Conservation (phyloP, 2,113 vertebrate genomes). For the Labeo rohita region DNA sequence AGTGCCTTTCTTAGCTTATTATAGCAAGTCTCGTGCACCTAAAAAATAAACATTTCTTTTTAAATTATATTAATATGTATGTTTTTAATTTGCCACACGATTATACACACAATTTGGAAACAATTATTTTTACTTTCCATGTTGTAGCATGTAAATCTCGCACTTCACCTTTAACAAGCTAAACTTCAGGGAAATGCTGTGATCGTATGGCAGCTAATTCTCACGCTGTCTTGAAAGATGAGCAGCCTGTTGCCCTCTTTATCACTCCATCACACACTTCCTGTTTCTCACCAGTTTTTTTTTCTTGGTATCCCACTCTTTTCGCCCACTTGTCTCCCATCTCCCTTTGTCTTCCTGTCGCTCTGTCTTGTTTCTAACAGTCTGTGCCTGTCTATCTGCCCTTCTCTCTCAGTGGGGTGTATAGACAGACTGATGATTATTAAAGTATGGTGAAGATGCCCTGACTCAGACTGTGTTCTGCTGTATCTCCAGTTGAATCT, state of each 20-base stretch:
- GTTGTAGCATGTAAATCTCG: not conserved
- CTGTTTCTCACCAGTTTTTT: constrained; percentile 49
- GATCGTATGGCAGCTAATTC: constrained; percentile 6
- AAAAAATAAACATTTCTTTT: not conserved
- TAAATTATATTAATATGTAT: too few relatives aligned
- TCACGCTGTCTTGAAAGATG: constrained; percentile 1
- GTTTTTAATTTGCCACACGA: too few relatives aligned
- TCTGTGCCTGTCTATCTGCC: not conserved
- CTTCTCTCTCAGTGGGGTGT: not conserved
- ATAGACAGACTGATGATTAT: constrained; percentile 47
- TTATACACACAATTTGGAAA: not conserved
- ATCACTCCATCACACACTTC: not conserved
- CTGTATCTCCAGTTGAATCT: not conserved
- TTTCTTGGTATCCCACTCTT: constrained; percentile 51
- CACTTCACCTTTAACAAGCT: constrained; percentile 17
- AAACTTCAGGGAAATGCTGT: not conserved
- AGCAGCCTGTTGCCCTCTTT: constrained; percentile 10
- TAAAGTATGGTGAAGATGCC: constrained; percentile 59
- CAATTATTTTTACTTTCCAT: not conserved
- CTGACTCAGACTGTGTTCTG: constrained; percentile 28
- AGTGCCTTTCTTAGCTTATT: not conserved
- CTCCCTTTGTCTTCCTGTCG: constrained; percentile 55
- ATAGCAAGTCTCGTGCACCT: not conserved
- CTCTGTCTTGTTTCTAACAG: not conserved
- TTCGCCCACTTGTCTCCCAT: not conserved